phyloP scores from a whole-genome alignment of 2,888 invertebrate genomes.

The Epinotia nisella region DNA sequence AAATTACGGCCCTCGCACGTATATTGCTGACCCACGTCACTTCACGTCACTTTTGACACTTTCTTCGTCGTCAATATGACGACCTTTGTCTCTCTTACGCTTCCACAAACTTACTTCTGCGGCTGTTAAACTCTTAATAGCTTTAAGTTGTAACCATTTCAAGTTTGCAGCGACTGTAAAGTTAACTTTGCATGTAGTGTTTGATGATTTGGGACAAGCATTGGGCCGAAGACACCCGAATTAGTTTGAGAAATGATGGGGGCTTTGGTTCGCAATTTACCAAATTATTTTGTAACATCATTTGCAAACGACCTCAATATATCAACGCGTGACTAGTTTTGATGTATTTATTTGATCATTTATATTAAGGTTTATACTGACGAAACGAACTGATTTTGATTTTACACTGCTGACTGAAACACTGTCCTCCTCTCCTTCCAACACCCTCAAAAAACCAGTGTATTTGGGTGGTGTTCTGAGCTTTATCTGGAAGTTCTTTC shows the following conservation, averaged over 20 bases:
- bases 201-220: conserved; percentile 29
- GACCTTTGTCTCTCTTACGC: conserved; percentile 42
- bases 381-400: too few relatives aligned
- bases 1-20: conserved; percentile 41
- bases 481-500: too few relatives aligned
- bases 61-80: conserved; percentile 44
- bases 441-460: too few relatives aligned
- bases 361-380: too few relatives aligned
- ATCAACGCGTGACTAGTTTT: too few relatives aligned
- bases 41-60: conserved; percentile 42
- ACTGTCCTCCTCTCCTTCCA: too few relatives aligned
- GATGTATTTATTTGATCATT: too few relatives aligned
- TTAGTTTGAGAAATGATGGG: conserved; percentile 37
- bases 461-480: too few relatives aligned
- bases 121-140: not conserved
- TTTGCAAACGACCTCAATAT: not conserved
- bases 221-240: conserved; percentile 27
- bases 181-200: conserved; percentile 15
- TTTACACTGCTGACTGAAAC: too few relatives aligned
- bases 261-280: conserved; percentile 14
- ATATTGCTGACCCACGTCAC: conserved; percentile 44
- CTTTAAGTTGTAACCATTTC: not conserved
- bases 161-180: not conserved
- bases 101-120: conserved; percentile 31
- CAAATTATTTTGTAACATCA: conserved; percentile 13